A percentile compares a stretch with the other conserved stretches of the same genome.
These are phyloP conservation scores for Laupala kohalensis DNA, from an alignment of 1,140 invertebrate species.

Conservation along the genomic window DNA sequence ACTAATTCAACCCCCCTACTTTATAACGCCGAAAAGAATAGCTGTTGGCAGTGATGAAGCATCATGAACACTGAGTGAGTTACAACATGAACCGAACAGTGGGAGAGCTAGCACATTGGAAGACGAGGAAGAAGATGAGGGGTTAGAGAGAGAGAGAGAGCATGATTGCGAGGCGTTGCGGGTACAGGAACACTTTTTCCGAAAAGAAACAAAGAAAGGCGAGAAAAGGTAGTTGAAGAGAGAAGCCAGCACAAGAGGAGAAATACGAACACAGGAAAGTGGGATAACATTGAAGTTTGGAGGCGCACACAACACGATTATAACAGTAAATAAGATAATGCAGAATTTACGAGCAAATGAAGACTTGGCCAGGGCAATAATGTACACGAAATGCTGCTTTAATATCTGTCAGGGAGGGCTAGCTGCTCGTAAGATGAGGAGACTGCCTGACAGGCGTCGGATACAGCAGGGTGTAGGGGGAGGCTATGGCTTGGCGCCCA, in stretches of 20 bases:
- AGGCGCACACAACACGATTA: not conserved
- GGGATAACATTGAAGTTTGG: not conserved
- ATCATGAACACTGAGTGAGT: no score
- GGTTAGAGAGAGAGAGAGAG: no score
- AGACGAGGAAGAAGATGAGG: no score
- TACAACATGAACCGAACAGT: no score
- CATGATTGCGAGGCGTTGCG: no score
- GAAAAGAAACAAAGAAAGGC: not conserved
- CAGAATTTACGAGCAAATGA: not conserved
- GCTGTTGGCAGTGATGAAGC: no score
- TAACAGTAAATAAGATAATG: not conserved
- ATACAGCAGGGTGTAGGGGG: no score
- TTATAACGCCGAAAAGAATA: not conserved
- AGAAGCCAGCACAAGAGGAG: not conserved
- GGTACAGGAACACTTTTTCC: no score
- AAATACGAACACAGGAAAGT: no score
- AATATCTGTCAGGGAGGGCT: not conserved
- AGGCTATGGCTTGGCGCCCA: no score
- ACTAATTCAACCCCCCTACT: not conserved
- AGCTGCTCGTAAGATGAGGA: not conserved
- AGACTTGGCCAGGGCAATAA: not conserved
- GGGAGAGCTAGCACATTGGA: no score
- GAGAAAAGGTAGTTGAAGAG: not conserved
- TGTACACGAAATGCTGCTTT: not conserved
- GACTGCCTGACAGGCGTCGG: not conserved